These are phyloP conservation scores for Invenusta paracnida DNA, from an alignment of 2,888 invertebrate genomes.

Conservation along the genomic window DNA sequence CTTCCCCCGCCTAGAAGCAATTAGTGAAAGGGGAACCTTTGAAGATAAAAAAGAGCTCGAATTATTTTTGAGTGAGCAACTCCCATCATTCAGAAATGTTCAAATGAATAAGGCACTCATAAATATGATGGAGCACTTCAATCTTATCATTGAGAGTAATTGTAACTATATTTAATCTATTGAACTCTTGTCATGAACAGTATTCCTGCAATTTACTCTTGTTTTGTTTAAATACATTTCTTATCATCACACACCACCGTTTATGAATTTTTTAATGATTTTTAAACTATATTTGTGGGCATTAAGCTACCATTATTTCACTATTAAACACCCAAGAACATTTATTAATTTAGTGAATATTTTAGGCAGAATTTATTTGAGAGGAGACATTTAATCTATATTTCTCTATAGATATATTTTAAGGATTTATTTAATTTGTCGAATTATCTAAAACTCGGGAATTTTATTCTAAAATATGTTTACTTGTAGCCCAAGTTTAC, in stretches of 20 bases:
- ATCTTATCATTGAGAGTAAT: background rate
- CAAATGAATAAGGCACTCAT: background rate
- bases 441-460: no score
- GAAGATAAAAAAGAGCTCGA: background rate
- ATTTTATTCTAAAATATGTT: no score
- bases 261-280: no score
- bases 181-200: background rate
- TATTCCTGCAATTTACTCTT: background rate
- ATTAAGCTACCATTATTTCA: no score
- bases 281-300: no score
- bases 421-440: no score
- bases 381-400: no score
- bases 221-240: background rate
- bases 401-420: no score
- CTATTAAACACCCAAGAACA: no score
- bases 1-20: background rate
- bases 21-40: background rate
- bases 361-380: no score
- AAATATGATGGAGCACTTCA: background rate
- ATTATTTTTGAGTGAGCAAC: background rate
- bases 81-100: background rate
- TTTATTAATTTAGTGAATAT: no score
- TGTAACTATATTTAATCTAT: background rate
- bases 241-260: background rate
- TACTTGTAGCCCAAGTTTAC: no score